phyloP scores from a whole-genome alignment of 2,797 vertebrate genomes.

The Scolopax bukidnonensis region DNA sequence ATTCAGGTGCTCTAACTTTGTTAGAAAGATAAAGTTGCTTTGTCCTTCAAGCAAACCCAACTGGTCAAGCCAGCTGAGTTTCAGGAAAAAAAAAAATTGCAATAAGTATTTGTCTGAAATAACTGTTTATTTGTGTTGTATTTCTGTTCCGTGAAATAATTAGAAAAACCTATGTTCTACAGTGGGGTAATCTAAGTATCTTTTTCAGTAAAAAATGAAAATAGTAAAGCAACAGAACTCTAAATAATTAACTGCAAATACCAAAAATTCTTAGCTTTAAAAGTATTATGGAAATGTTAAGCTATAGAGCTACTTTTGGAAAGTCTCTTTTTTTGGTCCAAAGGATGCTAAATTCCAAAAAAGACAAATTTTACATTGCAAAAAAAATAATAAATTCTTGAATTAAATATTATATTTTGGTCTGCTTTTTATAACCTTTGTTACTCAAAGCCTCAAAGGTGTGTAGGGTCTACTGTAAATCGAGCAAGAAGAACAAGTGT shows the following conservation, averaged over 20 bases:
- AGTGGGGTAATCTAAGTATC: not conserved
- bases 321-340: not conserved
- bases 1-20: not conserved
- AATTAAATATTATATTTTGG: not conserved
- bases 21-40: not conserved
- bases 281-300: not conserved
- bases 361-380: not conserved
- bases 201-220: not conserved
- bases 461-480: not conserved
- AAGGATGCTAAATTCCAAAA: not conserved
- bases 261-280: not conserved
- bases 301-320: not conserved
- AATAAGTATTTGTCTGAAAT: not conserved
- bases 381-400: not conserved
- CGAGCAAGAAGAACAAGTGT: not conserved
- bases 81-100: not conserved
- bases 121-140: not conserved
- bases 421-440: not conserved
- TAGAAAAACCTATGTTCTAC: not conserved
- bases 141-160: not conserved
- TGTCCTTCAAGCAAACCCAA: not conserved
- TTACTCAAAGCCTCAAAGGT: not conserved
- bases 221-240: not conserved
- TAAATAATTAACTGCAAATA: not conserved
- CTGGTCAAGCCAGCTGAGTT: not conserved